Percentiles rank a stretch among this genome's conserved stretches.
These are phyloP conservation scores for Axea sp. DNA, from an alignment of 2,888 invertebrate species.

Conservation along the genomic window DNA sequence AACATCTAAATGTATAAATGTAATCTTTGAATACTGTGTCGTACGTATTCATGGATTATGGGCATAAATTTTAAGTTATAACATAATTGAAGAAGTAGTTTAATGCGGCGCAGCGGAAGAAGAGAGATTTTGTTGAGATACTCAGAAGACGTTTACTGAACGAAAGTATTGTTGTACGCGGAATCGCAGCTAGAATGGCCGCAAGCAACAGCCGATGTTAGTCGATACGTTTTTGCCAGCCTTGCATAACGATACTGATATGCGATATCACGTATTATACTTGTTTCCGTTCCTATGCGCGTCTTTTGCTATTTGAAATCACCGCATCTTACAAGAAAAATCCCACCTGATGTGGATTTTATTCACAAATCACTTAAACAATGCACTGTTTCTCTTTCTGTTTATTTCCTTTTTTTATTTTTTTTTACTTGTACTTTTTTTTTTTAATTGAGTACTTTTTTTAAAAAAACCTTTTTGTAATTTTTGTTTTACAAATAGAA, in stretches of 20 bases:
- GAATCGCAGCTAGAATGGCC: constrained; percentile 77
- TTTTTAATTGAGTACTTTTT: too few relatives aligned
- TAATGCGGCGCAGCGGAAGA: constrained; percentile 48
- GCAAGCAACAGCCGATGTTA: constrained; percentile 78
- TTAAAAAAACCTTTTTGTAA: too few relatives aligned
- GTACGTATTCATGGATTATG: constrained; percentile 22
- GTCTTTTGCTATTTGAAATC: constrained; percentile 50
- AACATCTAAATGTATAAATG: not conserved
- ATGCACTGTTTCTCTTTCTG: constrained; percentile 37
- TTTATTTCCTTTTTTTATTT: too few relatives aligned
- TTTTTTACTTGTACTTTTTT: too few relatives aligned
- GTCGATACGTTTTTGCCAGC: constrained; percentile 74
- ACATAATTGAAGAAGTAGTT: constrained; percentile 17
- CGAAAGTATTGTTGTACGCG: constrained; percentile 55
- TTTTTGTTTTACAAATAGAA: too few relatives aligned
- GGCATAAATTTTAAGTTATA: constrained; percentile 1
- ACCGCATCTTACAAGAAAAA: constrained; percentile 43
- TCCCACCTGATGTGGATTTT: constrained; percentile 29
- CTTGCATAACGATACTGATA: constrained; percentile 65
- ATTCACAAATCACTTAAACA: constrained; percentile 17
- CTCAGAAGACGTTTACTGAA: constrained; percentile 48
- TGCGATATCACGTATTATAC: constrained; percentile 59
- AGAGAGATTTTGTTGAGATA: constrained; percentile 28
- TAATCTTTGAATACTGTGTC: constrained; percentile 16
- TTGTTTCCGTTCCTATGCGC: constrained; percentile 50